phyloP scores from a whole-genome alignment of 2,888 invertebrate genomes.

The Pseudococcus jackbeardsleyi region DNA sequence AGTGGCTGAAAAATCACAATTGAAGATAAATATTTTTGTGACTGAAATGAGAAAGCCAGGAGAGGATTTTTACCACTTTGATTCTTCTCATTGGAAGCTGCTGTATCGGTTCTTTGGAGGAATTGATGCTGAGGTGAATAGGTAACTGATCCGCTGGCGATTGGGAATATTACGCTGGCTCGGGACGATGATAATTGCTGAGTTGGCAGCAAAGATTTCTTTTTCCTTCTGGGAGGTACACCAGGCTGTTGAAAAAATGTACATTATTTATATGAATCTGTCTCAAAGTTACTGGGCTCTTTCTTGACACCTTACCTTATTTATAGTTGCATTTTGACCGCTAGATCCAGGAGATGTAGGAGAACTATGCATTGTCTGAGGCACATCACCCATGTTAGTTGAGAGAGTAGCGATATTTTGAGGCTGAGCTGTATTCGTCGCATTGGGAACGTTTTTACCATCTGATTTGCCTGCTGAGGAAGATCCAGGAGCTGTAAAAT shows the following conservation, averaged over 20 bases:
- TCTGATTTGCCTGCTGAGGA: constrained; percentile 3
- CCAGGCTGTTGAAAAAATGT: constrained; percentile 60
- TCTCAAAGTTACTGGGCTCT: not conserved
- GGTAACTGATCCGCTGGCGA: constrained; percentile 72
- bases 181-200: constrained; percentile 79
- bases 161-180: constrained; percentile 83
- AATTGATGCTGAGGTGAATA: constrained; percentile 61
- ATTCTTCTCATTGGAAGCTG: constrained; percentile 39
- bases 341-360: constrained; percentile 61
- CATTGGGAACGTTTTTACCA: not conserved
- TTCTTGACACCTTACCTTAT: not conserved
- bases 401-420: not conserved
- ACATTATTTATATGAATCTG: not conserved
- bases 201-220: constrained; percentile 71
- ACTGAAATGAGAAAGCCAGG: too few species aligned
- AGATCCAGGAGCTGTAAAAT: constrained; percentile 22
- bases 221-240: constrained; percentile 69
- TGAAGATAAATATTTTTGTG: too few species aligned
- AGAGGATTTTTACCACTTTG: not conserved
- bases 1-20: constrained; percentile 12
- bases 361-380: constrained; percentile 36
- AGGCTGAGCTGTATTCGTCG: not conserved
- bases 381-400: not conserved
- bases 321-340: constrained; percentile 20
- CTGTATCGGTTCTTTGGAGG: constrained; percentile 37